Evolutionary conservation across 2,113 vertebrate species (phyloP).

Genomic region (Ctenomys sociabilis): DNA sequence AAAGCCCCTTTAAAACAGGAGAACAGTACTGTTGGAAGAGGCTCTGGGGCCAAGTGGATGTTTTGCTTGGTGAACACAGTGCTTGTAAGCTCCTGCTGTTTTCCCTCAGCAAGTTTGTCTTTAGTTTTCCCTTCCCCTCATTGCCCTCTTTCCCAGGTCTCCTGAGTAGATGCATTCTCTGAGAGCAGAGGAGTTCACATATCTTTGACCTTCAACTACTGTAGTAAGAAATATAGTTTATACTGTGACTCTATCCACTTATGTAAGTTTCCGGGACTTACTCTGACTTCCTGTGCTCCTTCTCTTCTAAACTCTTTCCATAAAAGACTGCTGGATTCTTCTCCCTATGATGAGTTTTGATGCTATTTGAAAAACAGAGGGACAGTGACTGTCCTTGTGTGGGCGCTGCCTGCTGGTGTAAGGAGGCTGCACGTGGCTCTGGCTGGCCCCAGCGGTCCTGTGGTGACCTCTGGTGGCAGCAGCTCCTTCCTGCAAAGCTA

Average conservation of each 20-base stretch:
- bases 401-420: too few species aligned
- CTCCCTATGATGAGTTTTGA: rapidly evolving
- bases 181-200: neutral
- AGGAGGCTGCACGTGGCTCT: neutral
- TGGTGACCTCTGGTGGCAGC: conserved; percentile 58
- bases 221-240: neutral
- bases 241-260: neutral
- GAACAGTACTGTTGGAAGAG: neutral
- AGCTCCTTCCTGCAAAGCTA: conserved; percentile 38
- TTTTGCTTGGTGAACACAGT: neutral
- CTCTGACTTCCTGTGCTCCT: neutral
- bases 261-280: neutral
- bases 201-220: neutral
- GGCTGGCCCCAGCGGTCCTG: neutral
- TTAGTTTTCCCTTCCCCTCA: neutral
- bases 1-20: neutral
- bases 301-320: neutral
- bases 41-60: neutral
- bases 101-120: neutral
- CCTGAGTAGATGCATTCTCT: neutral
- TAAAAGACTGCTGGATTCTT: neutral
- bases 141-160: neutral
- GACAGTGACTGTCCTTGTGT: neutral
- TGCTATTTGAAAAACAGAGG: neutral
- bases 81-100: neutral